Conservation (phyloP, 2,113 vertebrate species). For the Oreochromis spilurus region DNA sequence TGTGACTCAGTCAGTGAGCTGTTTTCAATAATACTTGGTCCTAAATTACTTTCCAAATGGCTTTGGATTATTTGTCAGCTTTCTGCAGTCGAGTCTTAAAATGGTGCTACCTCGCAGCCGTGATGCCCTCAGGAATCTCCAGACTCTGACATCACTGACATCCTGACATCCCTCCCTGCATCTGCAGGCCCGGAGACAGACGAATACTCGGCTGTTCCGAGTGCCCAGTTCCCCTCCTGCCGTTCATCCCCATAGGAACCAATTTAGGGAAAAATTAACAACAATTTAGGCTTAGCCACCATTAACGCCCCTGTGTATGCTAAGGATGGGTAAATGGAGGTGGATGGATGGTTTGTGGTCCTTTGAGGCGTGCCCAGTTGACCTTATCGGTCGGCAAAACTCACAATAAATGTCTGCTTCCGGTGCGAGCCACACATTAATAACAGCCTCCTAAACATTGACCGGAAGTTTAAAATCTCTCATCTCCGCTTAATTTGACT, state of each 20-base stretch:
- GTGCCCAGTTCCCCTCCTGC: constrained; percentile 55
- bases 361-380: not conserved
- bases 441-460: not conserved
- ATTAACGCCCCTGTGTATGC: constrained; percentile 71
- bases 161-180: not conserved
- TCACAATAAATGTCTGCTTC: not conserved
- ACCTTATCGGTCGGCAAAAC: not conserved
- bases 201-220: constrained; percentile 55
- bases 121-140: not conserved
- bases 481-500: not conserved
- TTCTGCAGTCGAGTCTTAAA: not conserved
- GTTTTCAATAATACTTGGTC: not conserved
- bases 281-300: constrained; percentile 72
- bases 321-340: not conserved
- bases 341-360: not conserved
- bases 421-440: not conserved
- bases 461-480: not conserved
- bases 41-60: not conserved
- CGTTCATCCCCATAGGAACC: constrained; percentile 76
- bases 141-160: not conserved
- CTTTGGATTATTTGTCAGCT: not conserved
- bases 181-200: not conserved
- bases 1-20: not conserved
- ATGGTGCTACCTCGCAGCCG: not conserved
- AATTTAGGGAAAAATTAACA: constrained; percentile 81